Conservation (phyloP, 2,888 invertebrate species). For the Portevinia maculata region DNA sequence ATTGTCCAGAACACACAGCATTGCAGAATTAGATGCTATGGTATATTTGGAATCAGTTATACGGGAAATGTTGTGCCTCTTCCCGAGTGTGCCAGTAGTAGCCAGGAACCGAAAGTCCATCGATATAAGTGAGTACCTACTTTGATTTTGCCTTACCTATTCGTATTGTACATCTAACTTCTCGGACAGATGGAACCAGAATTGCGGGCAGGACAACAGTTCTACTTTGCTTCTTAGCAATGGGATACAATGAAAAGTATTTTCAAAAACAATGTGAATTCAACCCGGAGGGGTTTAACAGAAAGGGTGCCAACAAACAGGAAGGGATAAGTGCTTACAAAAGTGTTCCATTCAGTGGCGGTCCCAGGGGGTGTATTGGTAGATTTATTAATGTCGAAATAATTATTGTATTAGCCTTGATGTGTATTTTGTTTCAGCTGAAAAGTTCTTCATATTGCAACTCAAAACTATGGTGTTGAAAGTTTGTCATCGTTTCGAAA, state of each 20-base stretch:
- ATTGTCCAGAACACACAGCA: slow-evolving; percentile 74
- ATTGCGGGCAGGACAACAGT: slow-evolving; percentile 79
- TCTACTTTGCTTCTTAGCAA: slow-evolving; percentile 78
- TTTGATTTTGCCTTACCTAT: background rate
- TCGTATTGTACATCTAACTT: too few relatives aligned
- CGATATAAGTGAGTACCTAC: slow-evolving; percentile 79
- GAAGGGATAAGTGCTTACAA: slow-evolving; percentile 82
- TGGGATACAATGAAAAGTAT: slow-evolving; percentile 79
- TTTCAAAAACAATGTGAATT: slow-evolving; percentile 78
- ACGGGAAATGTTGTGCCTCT: slow-evolving; percentile 78
- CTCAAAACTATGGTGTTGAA: slow-evolving; percentile 84
- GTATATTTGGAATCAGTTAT: slow-evolving; percentile 78
- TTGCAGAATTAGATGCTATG: slow-evolving; percentile 77
- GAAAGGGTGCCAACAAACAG: slow-evolving; percentile 41
- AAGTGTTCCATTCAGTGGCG: slow-evolving; percentile 86
- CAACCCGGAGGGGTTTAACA: slow-evolving; percentile 82
- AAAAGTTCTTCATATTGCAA: slow-evolving; percentile 84
- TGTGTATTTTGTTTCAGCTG: slow-evolving; percentile 77
- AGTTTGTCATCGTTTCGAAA: slow-evolving; percentile 83
- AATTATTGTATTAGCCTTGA: background rate
- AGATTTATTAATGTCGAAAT: background rate
- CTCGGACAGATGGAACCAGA: slow-evolving; percentile 79
- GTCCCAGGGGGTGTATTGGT: slow-evolving; percentile 84
- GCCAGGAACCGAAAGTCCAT: slow-evolving; percentile 78
- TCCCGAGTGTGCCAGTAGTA: slow-evolving; percentile 79